Base-by-base conservation (phyloP, 1,140 invertebrate genomes). In the Brachionus calyciflorus region DNA sequence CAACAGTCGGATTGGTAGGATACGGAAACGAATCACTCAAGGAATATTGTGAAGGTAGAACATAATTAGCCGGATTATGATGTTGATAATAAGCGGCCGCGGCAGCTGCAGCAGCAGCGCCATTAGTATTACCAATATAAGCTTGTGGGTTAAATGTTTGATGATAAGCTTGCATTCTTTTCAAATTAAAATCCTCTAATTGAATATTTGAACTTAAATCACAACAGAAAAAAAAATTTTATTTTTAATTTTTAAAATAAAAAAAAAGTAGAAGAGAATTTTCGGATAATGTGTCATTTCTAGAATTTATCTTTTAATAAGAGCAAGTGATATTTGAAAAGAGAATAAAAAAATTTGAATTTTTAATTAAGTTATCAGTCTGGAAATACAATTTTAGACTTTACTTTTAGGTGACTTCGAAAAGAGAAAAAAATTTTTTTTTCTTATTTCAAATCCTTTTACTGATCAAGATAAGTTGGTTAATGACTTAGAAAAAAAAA, bases 121-220 rank as follows among this genome's bases (percentile, higher is more conserved):
- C 69, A 33, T 49, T 55, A 30, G 69, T 40, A n/a, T 55, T 37
- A 33, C 33, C 37, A 12, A 55, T 55, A 37, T 73, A 73, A 21
- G 69, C 46, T 28, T 49, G 69, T 30, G 69, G 69, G 17, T 55
- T 73, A 30, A 73, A 73, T 49, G 69, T 73, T 73, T 73, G 69
- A 46, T 73, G 69, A 55, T 73, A 73, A 49, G 69, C 69, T 73
- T 73, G 69, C 69, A 73, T 73, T 73, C 21, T 70, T 70, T 26
- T 46, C 21, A 46, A 26, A 70, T 51, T 70, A 17, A 40, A 30
- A 17, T 60, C 55, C 37, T 60, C 37, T 19, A 21, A 37, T 21
- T 65, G 17, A 44, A 24, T 44, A 14, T 24, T 65, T 65, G 33
- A 19, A 44, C 19, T 65, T 65, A 44, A 44, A 65, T 28, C 7